phyloP scores from a whole-genome alignment of 2,797 vertebrate species.

The Rhodeus uyekii region DNA sequence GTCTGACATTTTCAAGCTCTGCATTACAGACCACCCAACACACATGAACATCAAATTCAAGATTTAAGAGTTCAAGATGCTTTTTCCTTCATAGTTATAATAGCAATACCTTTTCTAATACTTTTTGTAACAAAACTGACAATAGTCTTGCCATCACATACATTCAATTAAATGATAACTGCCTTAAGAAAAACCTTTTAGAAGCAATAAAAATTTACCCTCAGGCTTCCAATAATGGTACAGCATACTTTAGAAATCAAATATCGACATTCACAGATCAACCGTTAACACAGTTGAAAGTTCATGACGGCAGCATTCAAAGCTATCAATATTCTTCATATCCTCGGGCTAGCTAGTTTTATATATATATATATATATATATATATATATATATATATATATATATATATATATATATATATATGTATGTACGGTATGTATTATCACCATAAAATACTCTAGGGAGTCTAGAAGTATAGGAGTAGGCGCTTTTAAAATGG shows the following conservation, averaged over 20 bases:
- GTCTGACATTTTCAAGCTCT: slow-evolving; percentile 12
- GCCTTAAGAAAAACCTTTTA: neutral
- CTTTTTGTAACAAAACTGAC: neutral
- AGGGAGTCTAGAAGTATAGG: no score
- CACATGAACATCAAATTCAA: neutral
- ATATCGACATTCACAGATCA: slow-evolving; percentile 11
- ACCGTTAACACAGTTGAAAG: neutral
- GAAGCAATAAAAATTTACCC: neutral
- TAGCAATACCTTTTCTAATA: neutral
- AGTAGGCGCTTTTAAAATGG: slow-evolving; percentile 9
- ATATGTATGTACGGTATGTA: no score
- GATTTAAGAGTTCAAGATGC: neutral
- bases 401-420: no score
- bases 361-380: no score
- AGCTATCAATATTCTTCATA: slow-evolving; percentile 14
- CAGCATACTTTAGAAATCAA: neutral
- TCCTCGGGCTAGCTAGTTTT: slow-evolving; percentile 7
- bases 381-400: no score
- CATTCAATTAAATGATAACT: neutral
- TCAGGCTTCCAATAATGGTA: neutral
- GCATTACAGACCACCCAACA: neutral
- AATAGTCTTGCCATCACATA: neutral
- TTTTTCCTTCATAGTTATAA: neutral
- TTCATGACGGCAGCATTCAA: slow-evolving; percentile 4
- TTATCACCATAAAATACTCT: neutral